These are phyloP conservation scores for Sinocyclocheilus grahami DNA, from an alignment of 2,113 vertebrate species.

Conservation along the genomic window DNA sequence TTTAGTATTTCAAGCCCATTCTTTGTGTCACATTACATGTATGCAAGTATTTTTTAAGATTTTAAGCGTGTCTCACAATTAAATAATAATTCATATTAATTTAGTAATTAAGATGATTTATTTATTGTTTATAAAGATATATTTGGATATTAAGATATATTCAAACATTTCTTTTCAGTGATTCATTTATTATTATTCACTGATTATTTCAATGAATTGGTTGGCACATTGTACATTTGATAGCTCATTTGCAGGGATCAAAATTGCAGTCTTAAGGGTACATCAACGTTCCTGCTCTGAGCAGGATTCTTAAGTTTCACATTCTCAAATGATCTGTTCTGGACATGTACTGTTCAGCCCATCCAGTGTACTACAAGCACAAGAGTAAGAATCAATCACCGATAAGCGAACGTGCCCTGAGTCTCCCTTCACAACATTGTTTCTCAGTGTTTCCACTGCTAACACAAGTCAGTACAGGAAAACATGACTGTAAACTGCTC, in stretches of 20 bases:
- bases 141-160: too few relatives aligned
- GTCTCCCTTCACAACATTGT: background rate
- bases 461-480: constrained; percentile 41
- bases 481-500: constrained; percentile 28
- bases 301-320: constrained; percentile 9
- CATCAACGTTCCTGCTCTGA: background rate
- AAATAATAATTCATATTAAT: too few relatives aligned
- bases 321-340: constrained; percentile 39
- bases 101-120: too few relatives aligned
- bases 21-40: background rate
- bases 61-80: too few relatives aligned
- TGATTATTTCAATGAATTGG: too few relatives aligned
- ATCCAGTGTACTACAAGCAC: constrained; percentile 30
- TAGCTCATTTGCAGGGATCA: constrained; percentile 1
- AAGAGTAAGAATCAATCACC: constrained; percentile 7
- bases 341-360: constrained; percentile 31
- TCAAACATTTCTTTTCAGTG: too few relatives aligned
- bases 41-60: too few relatives aligned
- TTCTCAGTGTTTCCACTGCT: constrained; percentile 3
- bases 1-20: background rate
- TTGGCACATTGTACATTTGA: background rate
- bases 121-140: too few relatives aligned
- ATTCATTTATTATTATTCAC: too few relatives aligned
- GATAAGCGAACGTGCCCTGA: background rate
- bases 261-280: background rate